Evolutionary conservation across 2,888 invertebrate species (phyloP), one percentile per base, ranked within the genome.

Genomic region (Acronicta aceris): DNA sequence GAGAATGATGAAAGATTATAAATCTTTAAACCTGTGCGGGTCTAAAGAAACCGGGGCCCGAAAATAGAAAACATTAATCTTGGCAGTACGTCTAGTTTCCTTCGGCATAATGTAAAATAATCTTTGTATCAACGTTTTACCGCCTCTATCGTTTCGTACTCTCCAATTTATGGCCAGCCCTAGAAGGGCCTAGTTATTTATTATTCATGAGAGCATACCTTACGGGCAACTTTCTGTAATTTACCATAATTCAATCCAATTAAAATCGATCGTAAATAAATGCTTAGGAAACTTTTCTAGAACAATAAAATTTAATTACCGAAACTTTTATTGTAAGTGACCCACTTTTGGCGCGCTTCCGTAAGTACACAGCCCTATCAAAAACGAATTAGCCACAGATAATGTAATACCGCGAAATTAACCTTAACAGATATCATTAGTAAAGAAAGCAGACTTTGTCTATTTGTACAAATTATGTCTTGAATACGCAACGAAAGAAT

Each of bases 351-450:
- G 57, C 33, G 52, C 25, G 51, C 53, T 67, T 67, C 73, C 46
- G 55, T 68, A 60, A 66, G 63, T 71, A 75, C 73, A 69, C 51
- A 66, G 82, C 81, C 78, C 79, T 84, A 89, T 87, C 83, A 86
- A 88, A 89, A 86, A 78, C 73, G 80, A 74, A 88, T 89, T 87
- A 87, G 84, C 71, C 64, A 78, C 72, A 78, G 76, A 81, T 84
- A 80, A 82, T 81, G 81, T 76, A 81, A 81, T 79, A 81, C 79
- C 58, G 56, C 68, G 71, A 82, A 81, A 83, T 81, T 81, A 83
- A 84, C 84, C 82, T 76, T 79, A 79, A 82, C 75, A 79, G 78
- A 87, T 84, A 78, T 83, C 84, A 87, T 89, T 89, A 88, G 79
- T 63, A 83, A 88, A 86, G 87, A 89, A 88, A 89, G 89, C 84